phyloP scores from a whole-genome alignment of 2,888 invertebrate species.

The Dryococelus australis region DNA sequence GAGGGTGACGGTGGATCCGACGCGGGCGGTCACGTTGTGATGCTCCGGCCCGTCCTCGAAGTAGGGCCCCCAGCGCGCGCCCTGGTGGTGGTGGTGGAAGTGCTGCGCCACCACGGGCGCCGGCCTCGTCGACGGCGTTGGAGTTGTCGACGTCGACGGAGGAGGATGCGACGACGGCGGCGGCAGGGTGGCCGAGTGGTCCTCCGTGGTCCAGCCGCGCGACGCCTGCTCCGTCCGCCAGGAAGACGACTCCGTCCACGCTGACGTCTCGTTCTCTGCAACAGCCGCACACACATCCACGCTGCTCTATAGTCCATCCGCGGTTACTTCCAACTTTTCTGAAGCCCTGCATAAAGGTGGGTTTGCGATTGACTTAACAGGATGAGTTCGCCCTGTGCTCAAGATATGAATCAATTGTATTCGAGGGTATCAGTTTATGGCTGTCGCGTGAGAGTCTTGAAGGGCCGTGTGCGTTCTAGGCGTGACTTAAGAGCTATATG shows the following conservation, averaged over 20 bases:
- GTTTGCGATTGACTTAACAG: no score
- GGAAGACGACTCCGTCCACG: not conserved
- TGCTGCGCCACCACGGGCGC: not conserved
- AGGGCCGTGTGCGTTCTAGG: no score
- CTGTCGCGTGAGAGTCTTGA: no score
- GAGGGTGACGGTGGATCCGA: slow-evolving; percentile 65
- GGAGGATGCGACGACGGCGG: slow-evolving; percentile 7
- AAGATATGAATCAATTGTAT: no score
- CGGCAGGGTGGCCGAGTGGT: slow-evolving; percentile 6
- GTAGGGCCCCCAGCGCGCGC: slow-evolving; percentile 59
- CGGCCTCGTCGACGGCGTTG: not conserved
- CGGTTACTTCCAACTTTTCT: no score
- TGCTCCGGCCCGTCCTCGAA: slow-evolving; percentile 67
- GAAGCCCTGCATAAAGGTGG: no score
- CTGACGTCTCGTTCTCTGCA: slow-evolving; percentile 39
- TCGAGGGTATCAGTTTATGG: no score
- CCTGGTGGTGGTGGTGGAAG: slow-evolving; percentile 39
- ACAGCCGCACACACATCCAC: no score
- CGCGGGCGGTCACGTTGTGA: slow-evolving; percentile 65
- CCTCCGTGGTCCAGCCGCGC: not conserved
- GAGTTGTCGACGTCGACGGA: not conserved
- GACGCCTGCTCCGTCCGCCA: slow-evolving; percentile 17
- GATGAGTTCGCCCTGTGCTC: no score
- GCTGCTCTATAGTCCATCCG: no score
- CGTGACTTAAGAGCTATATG: no score